Percentiles rank a stretch among this genome's conserved stretches.
Evolutionary conservation across 2,113 vertebrate genomes (phyloP).

Genomic region (Rhea pennata): DNA sequence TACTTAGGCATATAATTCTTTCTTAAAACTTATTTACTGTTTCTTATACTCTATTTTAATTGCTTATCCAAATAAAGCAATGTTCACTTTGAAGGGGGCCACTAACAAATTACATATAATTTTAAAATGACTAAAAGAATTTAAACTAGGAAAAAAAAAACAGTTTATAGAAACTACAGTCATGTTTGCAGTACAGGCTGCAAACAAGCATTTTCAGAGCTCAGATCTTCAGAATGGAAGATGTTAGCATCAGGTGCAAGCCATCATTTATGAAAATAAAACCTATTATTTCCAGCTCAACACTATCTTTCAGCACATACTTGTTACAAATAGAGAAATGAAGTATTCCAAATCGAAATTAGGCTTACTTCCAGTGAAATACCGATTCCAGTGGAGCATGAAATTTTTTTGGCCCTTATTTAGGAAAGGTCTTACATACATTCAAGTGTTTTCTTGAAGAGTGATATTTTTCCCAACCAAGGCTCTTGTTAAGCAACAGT

Average conservation of each 20-base stretch:
- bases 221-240: not conserved
- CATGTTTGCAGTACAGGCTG: not conserved
- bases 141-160: not conserved
- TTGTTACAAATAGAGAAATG: not conserved
- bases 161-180: not conserved
- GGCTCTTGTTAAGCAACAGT: not conserved
- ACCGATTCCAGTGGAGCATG: not conserved
- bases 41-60: not conserved
- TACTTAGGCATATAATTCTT: not conserved
- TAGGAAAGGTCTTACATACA: not conserved
- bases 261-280: not conserved
- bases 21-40: not conserved
- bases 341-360: not conserved
- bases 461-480: not conserved
- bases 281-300: not conserved
- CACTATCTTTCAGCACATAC: not conserved
- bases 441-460: not conserved
- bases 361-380: not conserved
- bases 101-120: not conserved
- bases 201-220: not conserved
- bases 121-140: not conserved
- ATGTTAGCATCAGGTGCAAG: not conserved
- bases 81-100: not conserved
- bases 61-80: not conserved
- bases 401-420: not conserved